Evolutionary conservation across 1,140 invertebrate genomes (phyloP).

Genomic region (Drosophila orena): DNA sequence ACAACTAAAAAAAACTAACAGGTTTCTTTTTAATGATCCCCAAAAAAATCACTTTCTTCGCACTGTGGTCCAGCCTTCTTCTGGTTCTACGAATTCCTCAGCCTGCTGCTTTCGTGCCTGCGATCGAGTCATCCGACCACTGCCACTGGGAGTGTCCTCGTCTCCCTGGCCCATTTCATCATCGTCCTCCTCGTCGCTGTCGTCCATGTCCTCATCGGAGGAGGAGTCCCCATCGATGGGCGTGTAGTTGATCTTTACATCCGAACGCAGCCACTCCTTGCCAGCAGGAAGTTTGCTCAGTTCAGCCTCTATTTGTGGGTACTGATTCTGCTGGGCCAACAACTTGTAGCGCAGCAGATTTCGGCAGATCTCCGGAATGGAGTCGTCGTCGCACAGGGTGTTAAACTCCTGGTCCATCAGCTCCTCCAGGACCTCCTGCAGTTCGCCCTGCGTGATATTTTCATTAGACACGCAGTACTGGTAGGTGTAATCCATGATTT

Average conservation of each 20-base stretch:
- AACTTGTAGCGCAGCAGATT: slow-evolving; percentile 85
- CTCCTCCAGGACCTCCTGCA: slow-evolving; percentile 87
- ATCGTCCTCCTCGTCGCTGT: slow-evolving; percentile 57
- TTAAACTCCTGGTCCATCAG: slow-evolving; percentile 89
- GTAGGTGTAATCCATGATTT: slow-evolving; percentile 87
- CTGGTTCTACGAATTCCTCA: slow-evolving; percentile 86
- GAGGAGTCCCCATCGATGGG: slow-evolving; percentile 81
- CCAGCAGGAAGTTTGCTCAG: slow-evolving; percentile 80
- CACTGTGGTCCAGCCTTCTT: slow-evolving; percentile 87
- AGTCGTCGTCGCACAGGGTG: slow-evolving; percentile 88
- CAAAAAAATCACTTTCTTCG: slow-evolving; percentile 84
- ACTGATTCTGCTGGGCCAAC: slow-evolving; percentile 83
- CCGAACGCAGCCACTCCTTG: slow-evolving; percentile 83
- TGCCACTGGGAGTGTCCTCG: slow-evolving; percentile 58
- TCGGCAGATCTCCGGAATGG: slow-evolving; percentile 86
- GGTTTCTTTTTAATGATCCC: slow-evolving; percentile 12
- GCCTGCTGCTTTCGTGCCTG: slow-evolving; percentile 69
- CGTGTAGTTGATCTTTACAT: slow-evolving; percentile 77
- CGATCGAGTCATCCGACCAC: slow-evolving; percentile 64
- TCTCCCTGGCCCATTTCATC: slow-evolving; percentile 79
- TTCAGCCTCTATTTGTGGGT: slow-evolving; percentile 80
- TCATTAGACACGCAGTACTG: slow-evolving; percentile 87
- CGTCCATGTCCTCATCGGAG: slow-evolving; percentile 85
- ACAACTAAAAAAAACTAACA: slow-evolving; percentile 63
- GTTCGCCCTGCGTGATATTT: slow-evolving; percentile 86